phyloP scores from a whole-genome alignment of 2,888 invertebrate species.

The Nesidiocoris tenuis region DNA sequence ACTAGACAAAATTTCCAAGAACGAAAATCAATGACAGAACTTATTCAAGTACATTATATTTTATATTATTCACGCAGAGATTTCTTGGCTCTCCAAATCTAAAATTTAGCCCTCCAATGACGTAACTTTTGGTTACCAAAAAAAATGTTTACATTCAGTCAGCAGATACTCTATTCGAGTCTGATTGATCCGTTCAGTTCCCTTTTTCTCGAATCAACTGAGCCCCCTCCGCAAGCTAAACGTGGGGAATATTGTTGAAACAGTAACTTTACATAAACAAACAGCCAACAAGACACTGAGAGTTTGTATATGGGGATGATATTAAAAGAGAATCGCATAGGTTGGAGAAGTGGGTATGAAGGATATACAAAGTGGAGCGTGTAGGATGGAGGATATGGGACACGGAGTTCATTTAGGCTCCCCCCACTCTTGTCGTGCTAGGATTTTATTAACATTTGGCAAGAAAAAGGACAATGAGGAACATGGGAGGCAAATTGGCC shows the following conservation, averaged over 20 bases:
- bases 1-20: too few species aligned
- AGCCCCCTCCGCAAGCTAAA: background rate
- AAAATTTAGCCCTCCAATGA: too few species aligned
- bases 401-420: background rate
- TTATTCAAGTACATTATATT: too few species aligned
- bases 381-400: background rate
- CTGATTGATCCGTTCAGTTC: background rate
- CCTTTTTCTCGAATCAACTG: background rate
- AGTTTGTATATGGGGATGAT: background rate
- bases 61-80: too few species aligned
- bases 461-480: background rate
- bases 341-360: too few species aligned
- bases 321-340: background rate
- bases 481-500: conserved; percentile 8
- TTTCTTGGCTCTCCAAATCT: too few species aligned
- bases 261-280: conserved; percentile 17
- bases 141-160: too few species aligned
- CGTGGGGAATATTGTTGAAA: conserved; percentile 3
- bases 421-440: too few species aligned
- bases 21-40: too few species aligned
- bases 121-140: background rate
- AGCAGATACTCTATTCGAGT: background rate
- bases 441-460: too few species aligned
- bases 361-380: too few species aligned
- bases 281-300: background rate